Conservation (phyloP, 30 jellyfish, hydroid and myxozoan genomes). For the Aurelia aurita complex sp. Pacific region DNA sequence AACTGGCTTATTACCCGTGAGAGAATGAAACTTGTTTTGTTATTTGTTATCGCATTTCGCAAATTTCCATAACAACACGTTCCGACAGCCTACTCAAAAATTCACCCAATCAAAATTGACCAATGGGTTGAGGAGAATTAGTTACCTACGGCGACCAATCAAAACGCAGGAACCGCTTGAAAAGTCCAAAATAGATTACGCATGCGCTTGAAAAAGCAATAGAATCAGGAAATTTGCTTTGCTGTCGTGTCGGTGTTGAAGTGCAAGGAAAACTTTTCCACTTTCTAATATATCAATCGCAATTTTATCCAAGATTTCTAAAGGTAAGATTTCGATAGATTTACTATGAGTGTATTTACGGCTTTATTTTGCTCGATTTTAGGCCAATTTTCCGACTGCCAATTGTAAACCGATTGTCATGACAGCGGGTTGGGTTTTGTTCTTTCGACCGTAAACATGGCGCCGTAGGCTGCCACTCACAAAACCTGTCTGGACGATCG, state of each 20-base stretch:
- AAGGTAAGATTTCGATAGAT: constrained; percentile 2
- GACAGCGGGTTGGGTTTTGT: constrained; percentile 33
- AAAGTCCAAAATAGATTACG: constrained; percentile 72
- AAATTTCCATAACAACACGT: constrained; percentile 48
- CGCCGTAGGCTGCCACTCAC: constrained; percentile 17
- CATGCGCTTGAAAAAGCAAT: constrained; percentile 45
- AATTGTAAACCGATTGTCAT: constrained; percentile 18
- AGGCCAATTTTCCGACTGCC: constrained; percentile 11
- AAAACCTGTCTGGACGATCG: not conserved
- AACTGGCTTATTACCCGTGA: no score
- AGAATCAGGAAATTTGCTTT: constrained; percentile 28
- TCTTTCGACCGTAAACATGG: constrained; percentile 57
- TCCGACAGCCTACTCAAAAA: constrained; percentile 37
- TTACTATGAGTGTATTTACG: not conserved
- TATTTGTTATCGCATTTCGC: constrained; percentile 20
- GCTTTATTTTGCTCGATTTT: not conserved
- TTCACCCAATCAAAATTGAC: constrained; percentile 48
- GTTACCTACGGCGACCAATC: constrained; percentile 75
- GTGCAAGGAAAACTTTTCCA: not conserved
- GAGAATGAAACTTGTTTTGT: constrained; percentile 5
- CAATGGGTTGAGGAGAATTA: constrained; percentile 33
- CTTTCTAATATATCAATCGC: not conserved
- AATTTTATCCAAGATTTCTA: not conserved
- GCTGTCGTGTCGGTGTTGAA: constrained; percentile 1
- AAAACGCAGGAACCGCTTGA: constrained; percentile 29